phyloP scores from a whole-genome alignment of 2,888 invertebrate species.

The Caenorhabditis wallacei region DNA sequence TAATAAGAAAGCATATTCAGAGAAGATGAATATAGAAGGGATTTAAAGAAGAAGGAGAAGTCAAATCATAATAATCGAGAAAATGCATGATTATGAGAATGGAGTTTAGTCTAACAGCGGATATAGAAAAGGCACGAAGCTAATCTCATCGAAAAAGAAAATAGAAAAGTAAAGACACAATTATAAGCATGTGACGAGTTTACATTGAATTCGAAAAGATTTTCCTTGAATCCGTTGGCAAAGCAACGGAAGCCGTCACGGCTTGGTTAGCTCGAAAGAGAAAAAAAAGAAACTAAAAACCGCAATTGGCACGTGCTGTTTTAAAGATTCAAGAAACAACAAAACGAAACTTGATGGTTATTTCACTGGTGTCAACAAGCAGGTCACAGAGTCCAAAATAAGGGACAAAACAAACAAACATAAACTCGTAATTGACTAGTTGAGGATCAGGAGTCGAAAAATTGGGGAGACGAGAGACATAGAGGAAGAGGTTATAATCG shows the following conservation, averaged over 20 bases:
- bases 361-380: background rate
- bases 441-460: conserved; percentile 9
- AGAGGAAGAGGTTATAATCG: conserved; percentile 45
- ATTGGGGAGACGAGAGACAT: conserved; percentile 4
- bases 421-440: conserved; percentile 25
- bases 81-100: background rate
- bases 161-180: background rate
- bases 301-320: conserved; percentile 18
- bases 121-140: background rate
- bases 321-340: background rate
- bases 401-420: conserved; percentile 33
- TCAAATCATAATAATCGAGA: background rate
- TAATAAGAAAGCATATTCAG: background rate
- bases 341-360: background rate
- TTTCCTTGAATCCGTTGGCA: conserved; percentile 1
- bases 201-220: no score
- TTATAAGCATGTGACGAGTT: no score
- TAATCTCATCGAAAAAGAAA: background rate
- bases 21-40: background rate
- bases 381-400: conserved; percentile 1
- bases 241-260: conserved; percentile 1
- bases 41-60: no score
- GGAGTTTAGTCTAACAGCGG: background rate
- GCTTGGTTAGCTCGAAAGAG: background rate
- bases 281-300: conserved; percentile 3